phyloP scores from a whole-genome alignment of 2,113 vertebrate species.

The Probosciger aterrimus region DNA sequence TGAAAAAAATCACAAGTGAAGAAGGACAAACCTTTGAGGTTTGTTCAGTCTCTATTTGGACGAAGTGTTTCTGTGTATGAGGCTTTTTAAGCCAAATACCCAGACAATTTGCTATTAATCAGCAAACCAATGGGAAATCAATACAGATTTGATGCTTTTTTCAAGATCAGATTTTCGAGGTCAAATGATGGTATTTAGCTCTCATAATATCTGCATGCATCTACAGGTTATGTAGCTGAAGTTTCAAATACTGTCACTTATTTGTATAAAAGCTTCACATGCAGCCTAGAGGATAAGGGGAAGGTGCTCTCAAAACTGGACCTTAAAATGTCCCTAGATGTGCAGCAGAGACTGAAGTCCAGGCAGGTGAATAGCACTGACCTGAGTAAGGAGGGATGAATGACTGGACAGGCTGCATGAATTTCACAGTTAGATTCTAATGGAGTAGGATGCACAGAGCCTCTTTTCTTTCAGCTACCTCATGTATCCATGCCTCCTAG shows the following conservation, averaged over 20 bases:
- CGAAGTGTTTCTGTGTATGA: background rate
- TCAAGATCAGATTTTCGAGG: background rate
- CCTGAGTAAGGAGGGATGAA: background rate
- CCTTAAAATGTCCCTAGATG: background rate
- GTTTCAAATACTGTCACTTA: background rate
- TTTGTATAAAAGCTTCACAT: background rate
- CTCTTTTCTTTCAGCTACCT: background rate
- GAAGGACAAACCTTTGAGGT: background rate
- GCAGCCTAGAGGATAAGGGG: background rate
- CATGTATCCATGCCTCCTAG: background rate
- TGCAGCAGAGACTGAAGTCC: background rate
- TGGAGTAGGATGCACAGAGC: background rate
- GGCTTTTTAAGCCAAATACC: background rate
- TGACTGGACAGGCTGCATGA: background rate
- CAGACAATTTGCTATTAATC: background rate
- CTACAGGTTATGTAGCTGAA: background rate
- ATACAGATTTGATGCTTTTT: background rate
- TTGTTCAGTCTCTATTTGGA: background rate
- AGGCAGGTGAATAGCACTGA: background rate
- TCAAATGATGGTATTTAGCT: background rate
- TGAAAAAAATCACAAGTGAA: background rate
- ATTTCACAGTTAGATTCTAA: background rate
- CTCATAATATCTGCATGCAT: background rate
- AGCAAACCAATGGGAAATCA: background rate
- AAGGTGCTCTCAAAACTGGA: background rate